Evolutionary conservation across 2,113 vertebrate species (phyloP).

Genomic region (Tyrannus savana): DNA sequence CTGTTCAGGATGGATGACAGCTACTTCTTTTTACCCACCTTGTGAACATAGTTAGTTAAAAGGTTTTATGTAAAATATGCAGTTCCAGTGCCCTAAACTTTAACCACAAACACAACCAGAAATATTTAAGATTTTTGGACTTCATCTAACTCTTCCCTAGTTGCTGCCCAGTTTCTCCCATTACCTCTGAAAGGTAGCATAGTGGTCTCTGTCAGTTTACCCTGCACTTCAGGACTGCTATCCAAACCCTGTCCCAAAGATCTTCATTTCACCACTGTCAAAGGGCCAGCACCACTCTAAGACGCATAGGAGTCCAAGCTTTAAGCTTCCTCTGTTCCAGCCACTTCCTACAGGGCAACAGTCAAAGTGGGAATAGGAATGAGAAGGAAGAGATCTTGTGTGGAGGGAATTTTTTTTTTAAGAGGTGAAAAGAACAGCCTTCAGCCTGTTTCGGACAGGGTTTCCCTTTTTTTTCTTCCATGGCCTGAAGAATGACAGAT

Average conservation of each 20-base stretch:
- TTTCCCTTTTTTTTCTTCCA: background rate
- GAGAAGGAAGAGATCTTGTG: background rate
- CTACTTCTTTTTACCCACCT: background rate
- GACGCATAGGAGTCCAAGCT: background rate
- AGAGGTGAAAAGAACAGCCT: background rate
- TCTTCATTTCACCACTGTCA: background rate
- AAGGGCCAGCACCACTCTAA: background rate
- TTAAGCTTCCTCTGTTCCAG: background rate
- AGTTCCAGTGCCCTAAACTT: background rate
- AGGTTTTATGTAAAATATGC: background rate
- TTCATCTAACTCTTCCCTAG: background rate
- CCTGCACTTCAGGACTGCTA: background rate
- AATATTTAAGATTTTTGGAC: background rate
- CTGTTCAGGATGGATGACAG: background rate
- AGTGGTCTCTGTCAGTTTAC: background rate
- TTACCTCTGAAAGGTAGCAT: background rate
- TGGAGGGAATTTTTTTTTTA: background rate
- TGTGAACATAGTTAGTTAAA: background rate
- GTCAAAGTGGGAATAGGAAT: background rate
- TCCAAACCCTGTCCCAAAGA: background rate
- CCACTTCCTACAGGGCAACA: fast-evolving
- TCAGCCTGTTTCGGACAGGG: background rate
- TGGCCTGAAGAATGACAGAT: background rate
- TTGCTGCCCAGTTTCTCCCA: background rate
- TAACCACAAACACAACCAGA: background rate